Base-by-base conservation (phyloP, 2,888 invertebrate species). In the Epiblema foenella region DNA sequence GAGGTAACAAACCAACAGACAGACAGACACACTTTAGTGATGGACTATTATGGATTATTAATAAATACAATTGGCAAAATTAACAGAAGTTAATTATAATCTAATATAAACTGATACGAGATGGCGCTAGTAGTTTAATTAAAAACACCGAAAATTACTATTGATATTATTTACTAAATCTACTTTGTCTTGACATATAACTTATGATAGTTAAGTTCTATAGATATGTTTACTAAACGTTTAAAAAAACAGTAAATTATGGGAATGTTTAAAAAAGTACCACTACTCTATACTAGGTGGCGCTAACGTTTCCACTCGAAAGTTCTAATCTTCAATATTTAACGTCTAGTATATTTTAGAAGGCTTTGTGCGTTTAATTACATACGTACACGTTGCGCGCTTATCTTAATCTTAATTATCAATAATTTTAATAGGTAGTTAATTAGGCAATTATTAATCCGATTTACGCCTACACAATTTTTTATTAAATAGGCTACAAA, bases 281-380 rank as follows among this genome's bases (percentile, higher is more conserved):
- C 5, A 18, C 42, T 70, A 70, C 18, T 70, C 20, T 1, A 15
- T 17, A 24, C 59, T 46, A 70, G 70, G 49, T 70, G 70, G 20
- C 74, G 75, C 75, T 77, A 73, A 37, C 5, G n/a, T 20, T 17
- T 8, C 51, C 39, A 39, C 3, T 11, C 0, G 0, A 52, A 39
- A 1, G 12, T 3, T 42, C 11, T 64, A 56, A 54, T 57, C 20
- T 24, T 49, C 56, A 56, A 56, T 57, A 39, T 51, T 49, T 49
- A 57, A 3, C 18, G 58, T 63, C 51, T 58, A 64, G 51, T 51
- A 42, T 18, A 37, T 58, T 57, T 24, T 67, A 57, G 60, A 71
- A 71, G 66, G 62, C 51, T n/a, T 71, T 71, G 71, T 71, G 66
- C 70, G 70, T 66, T 66, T 54, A 15, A 56, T 71, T 66, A 39